Conservation (phyloP, 2,797 vertebrate genomes). For the Scolopax bukidnonensis region DNA sequence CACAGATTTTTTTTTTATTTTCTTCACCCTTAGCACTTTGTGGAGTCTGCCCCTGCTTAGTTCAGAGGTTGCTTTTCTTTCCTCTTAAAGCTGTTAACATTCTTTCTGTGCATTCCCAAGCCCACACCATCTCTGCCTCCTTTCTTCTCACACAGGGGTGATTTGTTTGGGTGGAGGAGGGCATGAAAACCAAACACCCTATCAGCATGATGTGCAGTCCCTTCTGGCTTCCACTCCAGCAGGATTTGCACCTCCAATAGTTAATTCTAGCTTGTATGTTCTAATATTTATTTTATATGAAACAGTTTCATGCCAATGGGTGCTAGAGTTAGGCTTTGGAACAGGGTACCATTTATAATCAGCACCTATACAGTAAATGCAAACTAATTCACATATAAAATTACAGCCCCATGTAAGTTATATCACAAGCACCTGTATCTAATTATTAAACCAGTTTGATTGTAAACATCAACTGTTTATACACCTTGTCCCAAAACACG, state of each 20-base stretch:
- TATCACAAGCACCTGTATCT: neutral
- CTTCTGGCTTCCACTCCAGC: neutral
- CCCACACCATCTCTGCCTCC: fast-evolving
- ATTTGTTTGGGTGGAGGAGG: neutral
- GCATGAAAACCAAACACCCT: neutral
- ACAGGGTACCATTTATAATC: neutral
- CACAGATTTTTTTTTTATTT: neutral
- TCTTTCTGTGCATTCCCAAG: neutral
- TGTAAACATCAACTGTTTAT: neutral
- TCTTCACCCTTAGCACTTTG: neutral
- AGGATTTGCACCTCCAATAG: neutral
- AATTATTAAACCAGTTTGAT: neutral
- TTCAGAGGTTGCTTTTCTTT: neutral
- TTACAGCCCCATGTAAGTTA: neutral
- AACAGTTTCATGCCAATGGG: neutral
- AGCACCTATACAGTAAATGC: neutral
- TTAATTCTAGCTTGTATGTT: neutral
- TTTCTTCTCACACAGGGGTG: neutral
- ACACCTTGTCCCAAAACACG: neutral
- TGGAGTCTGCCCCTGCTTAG: neutral
- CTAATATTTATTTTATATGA: neutral
- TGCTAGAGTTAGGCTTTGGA: neutral
- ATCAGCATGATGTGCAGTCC: too few relatives aligned
- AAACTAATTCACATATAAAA: neutral
- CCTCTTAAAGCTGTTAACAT: neutral